A percentile compares a stretch with the other conserved stretches of the same genome.
Conservation (phyloP, 2,888 invertebrate genomes). For the Amiota communis region DNA sequence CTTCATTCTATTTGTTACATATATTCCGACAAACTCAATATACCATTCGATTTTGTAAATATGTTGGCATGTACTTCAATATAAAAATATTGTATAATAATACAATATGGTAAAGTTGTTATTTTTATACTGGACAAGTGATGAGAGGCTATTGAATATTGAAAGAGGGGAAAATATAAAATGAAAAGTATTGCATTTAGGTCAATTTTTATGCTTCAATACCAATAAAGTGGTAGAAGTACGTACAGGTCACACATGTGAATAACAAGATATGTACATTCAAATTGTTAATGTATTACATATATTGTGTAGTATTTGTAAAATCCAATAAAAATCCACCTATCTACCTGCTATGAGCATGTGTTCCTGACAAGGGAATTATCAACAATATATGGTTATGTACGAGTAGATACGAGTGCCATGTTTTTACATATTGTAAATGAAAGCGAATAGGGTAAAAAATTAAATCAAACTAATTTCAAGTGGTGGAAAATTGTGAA, state of each 20-base stretch:
- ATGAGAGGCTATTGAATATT: not conserved
- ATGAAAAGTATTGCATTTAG: slow-evolving; percentile 51
- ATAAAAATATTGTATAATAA: too few species aligned
- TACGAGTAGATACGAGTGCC: too few species aligned
- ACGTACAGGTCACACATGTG: not conserved
- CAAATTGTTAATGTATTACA: not conserved
- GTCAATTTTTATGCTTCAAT: slow-evolving; percentile 64
- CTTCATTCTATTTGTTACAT: too few species aligned
- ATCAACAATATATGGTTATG: too few species aligned
- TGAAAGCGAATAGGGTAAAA: too few species aligned
- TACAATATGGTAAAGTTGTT: too few species aligned
- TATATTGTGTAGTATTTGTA: not conserved
- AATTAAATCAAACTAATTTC: too few species aligned
- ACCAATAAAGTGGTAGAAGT: slow-evolving; percentile 45
- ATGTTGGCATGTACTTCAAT: too few species aligned
- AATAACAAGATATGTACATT: not conserved
- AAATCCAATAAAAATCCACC: slow-evolving; percentile 31
- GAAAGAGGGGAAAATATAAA: not conserved
- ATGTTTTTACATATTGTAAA: not conserved
- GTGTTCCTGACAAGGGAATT: too few species aligned
- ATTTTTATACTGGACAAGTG: not conserved
- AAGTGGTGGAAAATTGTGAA: slow-evolving; percentile 20
- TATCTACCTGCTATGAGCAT: slow-evolving; percentile 5
- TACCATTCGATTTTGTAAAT: too few species aligned
- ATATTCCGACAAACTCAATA: too few species aligned